Base-by-base conservation (phyloP, 2,113 vertebrate genomes). In the Girardinichthys multiradiatus region DNA sequence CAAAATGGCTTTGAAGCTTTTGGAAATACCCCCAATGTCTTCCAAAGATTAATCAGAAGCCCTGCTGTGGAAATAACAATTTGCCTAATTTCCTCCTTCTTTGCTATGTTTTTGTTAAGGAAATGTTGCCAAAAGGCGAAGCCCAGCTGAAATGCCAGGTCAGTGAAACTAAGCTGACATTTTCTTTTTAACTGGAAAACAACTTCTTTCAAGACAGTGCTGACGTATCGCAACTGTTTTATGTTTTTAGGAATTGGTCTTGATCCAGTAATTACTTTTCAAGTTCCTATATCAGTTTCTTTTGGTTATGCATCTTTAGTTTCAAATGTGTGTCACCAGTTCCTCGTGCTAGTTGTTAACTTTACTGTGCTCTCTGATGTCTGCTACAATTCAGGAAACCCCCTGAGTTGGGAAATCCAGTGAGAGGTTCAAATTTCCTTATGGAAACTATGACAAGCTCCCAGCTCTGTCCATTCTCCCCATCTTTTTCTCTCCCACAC, bases 51-150 rank as follows among this genome's bases (percentile, higher is more conserved):
- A 5, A 79, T 8, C 71, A 68, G 51, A 57, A 70, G 42, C 54
- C 17, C 2, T 30, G 21, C 0, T 26, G 4, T 63, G 26, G 6
- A 51, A 37, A 68, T 6, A 42, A 11, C 37, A 39, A 5, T 3
- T 65, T 68, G 17, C 9, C 3, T 2, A 5, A 57, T 77, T 71
- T 85, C 59, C 57, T 75, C 21, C 71, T 72, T 64, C 21, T 74
- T 72, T 67, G 3, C 26, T 1, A 13, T 64, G 26, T 29, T 72
- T 72, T 48, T 54, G 19, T n/a, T 37, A 11, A 39, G 68, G 48
- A 59, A 45, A n/a, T n/a, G n/a, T n/a, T n/a, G 4, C 24, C 14
- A 17, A 7, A 4, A 59, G 7, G 54, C 24, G 19, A 17, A 35
- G 21, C 17, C 37, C 12, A n/a, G 74, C n/a, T n/a, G n/a, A n/a